Base-by-base conservation (phyloP, 2,888 invertebrate genomes). In the Protodeltote pygarga region DNA sequence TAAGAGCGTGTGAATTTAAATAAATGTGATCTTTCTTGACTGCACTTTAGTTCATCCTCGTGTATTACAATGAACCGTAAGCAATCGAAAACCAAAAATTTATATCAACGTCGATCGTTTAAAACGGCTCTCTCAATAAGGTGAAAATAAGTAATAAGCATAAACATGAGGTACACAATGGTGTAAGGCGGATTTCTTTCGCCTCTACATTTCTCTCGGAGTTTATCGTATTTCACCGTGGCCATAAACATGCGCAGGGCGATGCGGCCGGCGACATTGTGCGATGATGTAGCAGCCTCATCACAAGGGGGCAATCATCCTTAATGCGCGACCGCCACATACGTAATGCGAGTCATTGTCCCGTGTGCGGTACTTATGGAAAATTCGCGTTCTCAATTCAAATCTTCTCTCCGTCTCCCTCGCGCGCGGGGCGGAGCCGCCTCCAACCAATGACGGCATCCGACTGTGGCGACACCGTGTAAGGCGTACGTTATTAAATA, bases 321-420 rank as follows among this genome's bases (percentile, higher is more conserved):
- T 89, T 91, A 91, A 90, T 90, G 88, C 84, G 86, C 89, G 83
- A 85, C 85, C 88, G 87, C 87, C 90, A 90, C 91, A 90, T 90
- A 90, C 89, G 91, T 91, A 90, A 91, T 89, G 87, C 90, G 90
- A 90, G 92, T 91, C 92, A 92, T 91, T 91, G 92, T 91, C 89
- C 92, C 90, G 87, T 83, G 83, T 89, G 88, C 81, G 85, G 89
- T 92, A 89, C 91, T 92, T 91, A 92, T 91, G 91, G 91, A 91
- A 92, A 91, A 92, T 92, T 92, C 91, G 91, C 92, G 89, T 91
- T 90, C 91, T 90, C 90, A 87, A 92, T 92, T 90, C 89, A 90
- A 92, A 92, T 92, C 89, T 90, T 91, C 83, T 82, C 78, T 86
- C 90, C 83, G 87, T 89, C 91, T 92, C 92, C 77, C 86, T 89